Conservation (phyloP, 1,140 invertebrate genomes). For the Proctacanthus coquilletti region DNA sequence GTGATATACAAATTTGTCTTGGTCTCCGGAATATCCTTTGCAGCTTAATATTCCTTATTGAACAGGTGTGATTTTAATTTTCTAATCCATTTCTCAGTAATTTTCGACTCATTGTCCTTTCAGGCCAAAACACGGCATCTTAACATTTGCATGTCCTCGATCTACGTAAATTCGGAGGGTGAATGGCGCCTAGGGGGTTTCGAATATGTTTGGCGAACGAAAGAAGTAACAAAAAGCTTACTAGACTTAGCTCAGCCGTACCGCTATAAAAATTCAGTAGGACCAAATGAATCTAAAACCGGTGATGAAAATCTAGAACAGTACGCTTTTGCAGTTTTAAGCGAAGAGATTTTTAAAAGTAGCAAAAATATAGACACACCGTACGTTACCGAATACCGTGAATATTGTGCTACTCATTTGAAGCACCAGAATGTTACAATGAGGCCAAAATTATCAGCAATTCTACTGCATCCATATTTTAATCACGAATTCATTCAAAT, state of each 20-base stretch:
- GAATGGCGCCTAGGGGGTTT: constrained; percentile 70
- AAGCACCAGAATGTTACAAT: constrained; percentile 40
- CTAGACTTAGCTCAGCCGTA: constrained; percentile 44
- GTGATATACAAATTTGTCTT: constrained; percentile 58
- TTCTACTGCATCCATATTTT: constrained; percentile 58
- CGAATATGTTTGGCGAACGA: constrained; percentile 57
- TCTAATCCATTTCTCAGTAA: neutral
- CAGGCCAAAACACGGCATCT: constrained; percentile 59
- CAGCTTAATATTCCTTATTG: constrained; percentile 63
- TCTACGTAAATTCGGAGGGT: constrained; percentile 65
- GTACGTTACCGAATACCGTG: constrained; percentile 46
- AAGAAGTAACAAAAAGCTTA: constrained; percentile 46
- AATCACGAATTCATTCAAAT: constrained; percentile 70
- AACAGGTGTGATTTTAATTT: constrained; percentile 35
- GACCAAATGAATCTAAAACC: constrained; percentile 47
- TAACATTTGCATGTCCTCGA: constrained; percentile 59
- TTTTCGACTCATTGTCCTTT: constrained; percentile 11
- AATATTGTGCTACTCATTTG: constrained; percentile 45
- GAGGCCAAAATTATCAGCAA: constrained; percentile 41
- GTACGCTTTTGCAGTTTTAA: constrained; percentile 65
- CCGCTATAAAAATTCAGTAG: constrained; percentile 50
- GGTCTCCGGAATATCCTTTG: constrained; percentile 58
- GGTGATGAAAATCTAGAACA: constrained; percentile 46
- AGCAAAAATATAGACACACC: constrained; percentile 19
- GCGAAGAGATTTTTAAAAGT: constrained; percentile 50